Base-by-base conservation (phyloP, 2,113 vertebrate genomes). In the Macquaria australasica region DNA sequence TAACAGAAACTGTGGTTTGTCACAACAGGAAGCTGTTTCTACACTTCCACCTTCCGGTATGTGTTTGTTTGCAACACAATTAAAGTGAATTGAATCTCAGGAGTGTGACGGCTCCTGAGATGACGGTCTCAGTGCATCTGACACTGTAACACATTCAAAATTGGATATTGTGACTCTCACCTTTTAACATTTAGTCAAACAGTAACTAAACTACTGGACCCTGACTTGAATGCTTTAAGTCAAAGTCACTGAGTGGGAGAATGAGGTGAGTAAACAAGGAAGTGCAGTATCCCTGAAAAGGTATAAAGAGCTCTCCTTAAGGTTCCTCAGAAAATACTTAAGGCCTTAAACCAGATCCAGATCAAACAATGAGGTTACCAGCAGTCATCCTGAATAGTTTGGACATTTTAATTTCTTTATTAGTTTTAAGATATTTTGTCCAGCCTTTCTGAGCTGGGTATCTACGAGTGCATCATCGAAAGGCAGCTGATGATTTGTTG, bases 191-290 rank as follows among this genome's bases (percentile, higher is more conserved):
- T 72, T 70, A 21, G 79, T 89, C 50, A 91, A 83, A 81, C 14
- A 86, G 45, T 91, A 81, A 76, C 89, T 67, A 72, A 79, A 77
- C 56, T 66, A 63, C 60, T 85, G 60, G 59, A 85, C 64, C 73
- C 16, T 85, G 82, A 73, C 62, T 34, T 77, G 78, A 64, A 62
- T 66, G 41, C 15, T 59, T 45, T 5, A 45, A 63, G 45, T 75
- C 21, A 77, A 68, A 82, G 63, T 88, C 76, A 82, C 18, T 73
- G 9, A 39, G 10, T 11, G 28, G 31, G 45, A 28, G 73, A 82
- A 6, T 56, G 31, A 88, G 37, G 16, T 25, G 28, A 73, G 18
- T 62, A 45, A 82, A 73, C 18, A 20, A 68, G 28, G 25, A 56
- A 37, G 15, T 39, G 39, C 28, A 37, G 16, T 9, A 51, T 23